phyloP scores from a whole-genome alignment of 2,888 invertebrate species.

The Archaeoteleia sp. region DNA sequence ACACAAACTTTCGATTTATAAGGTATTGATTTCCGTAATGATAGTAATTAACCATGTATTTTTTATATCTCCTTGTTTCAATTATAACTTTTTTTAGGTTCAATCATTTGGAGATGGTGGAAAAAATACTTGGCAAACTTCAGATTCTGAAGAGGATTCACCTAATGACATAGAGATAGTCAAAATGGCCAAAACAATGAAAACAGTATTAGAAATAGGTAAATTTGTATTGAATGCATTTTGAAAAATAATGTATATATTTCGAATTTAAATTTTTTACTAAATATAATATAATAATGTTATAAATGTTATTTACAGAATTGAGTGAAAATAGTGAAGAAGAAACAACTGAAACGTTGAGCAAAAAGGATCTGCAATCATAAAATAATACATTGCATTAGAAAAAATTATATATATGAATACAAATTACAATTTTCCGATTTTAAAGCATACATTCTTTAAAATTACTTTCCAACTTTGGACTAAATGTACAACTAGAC shows the following conservation, averaged over 20 bases:
- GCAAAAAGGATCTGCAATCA: constrained; percentile 62
- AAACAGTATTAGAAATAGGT: constrained; percentile 56
- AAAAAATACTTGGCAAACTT: constrained; percentile 63
- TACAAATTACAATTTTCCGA: constrained; percentile 53
- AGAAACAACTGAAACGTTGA: constrained; percentile 69
- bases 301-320: constrained; percentile 65
- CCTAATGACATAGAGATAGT: constrained; percentile 66
- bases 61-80: no score
- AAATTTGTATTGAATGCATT: constrained; percentile 22
- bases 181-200: no score
- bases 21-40: no score
- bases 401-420: constrained; percentile 35
- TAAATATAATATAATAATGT: constrained; percentile 34
- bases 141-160: constrained; percentile 60
- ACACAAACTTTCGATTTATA: no score
- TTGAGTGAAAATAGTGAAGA: constrained; percentile 75
- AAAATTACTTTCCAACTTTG: no score
- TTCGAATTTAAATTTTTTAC: constrained; percentile 16
- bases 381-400: constrained; percentile 54
- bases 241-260: constrained; percentile 33
- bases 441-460: no score
- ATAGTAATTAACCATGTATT: no score
- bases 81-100: no score
- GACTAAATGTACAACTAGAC: no score
- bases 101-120: constrained; percentile 67